Percentiles rank a stretch among this genome's conserved stretches.
Conservation (phyloP, 2,113 vertebrate genomes). For the Okapia johnstoni region DNA sequence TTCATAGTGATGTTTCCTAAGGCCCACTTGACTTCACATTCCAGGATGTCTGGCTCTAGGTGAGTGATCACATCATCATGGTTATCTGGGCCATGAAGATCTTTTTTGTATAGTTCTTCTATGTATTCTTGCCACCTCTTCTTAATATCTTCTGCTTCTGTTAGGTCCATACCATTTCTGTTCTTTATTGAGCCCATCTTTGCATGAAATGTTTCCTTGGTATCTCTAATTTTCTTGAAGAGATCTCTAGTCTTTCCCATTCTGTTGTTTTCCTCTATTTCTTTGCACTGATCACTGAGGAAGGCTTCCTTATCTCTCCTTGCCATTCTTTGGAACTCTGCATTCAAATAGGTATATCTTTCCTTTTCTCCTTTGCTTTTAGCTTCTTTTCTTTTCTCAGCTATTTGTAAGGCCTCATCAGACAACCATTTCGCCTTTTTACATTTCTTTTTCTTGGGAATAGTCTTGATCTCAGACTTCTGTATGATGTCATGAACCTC, state of each 20-base stretch:
- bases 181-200: not conserved
- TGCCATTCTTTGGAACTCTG: not conserved
- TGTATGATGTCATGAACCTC: not conserved
- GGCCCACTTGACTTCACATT: not conserved
- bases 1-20: not conserved
- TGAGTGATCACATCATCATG: not conserved
- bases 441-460: not conserved
- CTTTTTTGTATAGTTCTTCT: not conserved
- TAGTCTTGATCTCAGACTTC: not conserved
- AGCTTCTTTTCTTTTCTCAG: not conserved
- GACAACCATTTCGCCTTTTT: not conserved
- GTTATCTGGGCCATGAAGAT: not conserved
- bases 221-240: not conserved
- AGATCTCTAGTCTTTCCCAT: not conserved
- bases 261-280: not conserved
- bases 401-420: not conserved
- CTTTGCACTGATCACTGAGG: not conserved
- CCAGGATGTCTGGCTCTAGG: not conserved
- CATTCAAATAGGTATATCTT: not conserved
- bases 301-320: not conserved
- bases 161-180: not conserved
- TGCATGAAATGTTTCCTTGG: not conserved
- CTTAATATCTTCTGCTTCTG: not conserved
- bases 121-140: not conserved
- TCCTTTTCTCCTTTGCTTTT: not conserved